Evolutionary conservation across 2,888 invertebrate genomes (phyloP), one percentile per base, ranked within the genome.

Genomic region (Napeogenes sylphis): DNA sequence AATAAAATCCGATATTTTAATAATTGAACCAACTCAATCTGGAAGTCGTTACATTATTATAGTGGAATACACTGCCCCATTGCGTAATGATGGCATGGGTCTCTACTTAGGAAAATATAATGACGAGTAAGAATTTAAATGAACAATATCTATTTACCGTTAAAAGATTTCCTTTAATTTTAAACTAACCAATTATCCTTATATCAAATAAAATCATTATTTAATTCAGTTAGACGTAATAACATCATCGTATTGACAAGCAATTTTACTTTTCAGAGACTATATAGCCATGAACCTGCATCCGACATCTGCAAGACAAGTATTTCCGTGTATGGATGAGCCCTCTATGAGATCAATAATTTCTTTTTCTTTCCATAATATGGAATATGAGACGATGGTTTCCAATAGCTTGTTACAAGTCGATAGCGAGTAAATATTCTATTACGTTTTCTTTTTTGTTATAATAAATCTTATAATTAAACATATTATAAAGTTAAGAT

Each of bases 321-420:
- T 94, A 4, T 95, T 95, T 74, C 95, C 95, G 0, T 94, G 94
- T 73, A 92, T 94, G 73, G 95, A 95, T 68, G 94, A 94, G 68
- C 94, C 91, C 0, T 78, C 80, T 0, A 84, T 81, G 63, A 74
- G 81, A 8, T 79, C 91, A 0, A 75, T 68, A 0, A 87, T 91
- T 32, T 72, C 74, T 0, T 84, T 92, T 38, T 83, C 80, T 0
- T 84, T 92, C 51, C 82, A 82, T 53, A 77, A 79, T 10, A 61
- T 82, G 4, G 75, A 74, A 0, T 85, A 82, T 59, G 72, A 64
- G 4, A 69, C 79, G 45, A 60, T 87, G 5, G 64, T 84, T 2
- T 63, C 79, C 0, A 90, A 88, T 70, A 79, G 87, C 2, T 38
- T 70, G 45, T 64, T 73, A 3, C 79, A 81, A 61, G 82, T 80